Evolutionary conservation across 2,797 vertebrate genomes (phyloP), one percentile per base, ranked within the genome.

Genomic region (Rhadinocentrus ornatus): DNA sequence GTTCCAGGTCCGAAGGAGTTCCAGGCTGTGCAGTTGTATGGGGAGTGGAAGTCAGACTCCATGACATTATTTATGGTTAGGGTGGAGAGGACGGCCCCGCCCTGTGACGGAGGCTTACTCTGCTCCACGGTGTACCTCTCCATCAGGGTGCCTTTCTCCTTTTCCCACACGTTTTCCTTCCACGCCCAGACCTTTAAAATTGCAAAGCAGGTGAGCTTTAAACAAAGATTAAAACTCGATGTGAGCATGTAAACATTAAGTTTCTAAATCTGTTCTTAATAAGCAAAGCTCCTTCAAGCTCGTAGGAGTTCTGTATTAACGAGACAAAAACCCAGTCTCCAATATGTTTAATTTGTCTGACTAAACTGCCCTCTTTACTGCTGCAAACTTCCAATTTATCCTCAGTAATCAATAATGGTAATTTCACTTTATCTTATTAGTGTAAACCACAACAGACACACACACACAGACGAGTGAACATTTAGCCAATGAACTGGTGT

Each of bases 11-110:
- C 97, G 0, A 98, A 99, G 77, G 94, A 92, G 86, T 99, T 99
- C 96, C 97, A 98, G 77, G 97, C 97, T 0, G 97, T 98, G 92
- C 97, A 99, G 94, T 99, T 99, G 92, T 98, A 99, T 2, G 95
- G 96, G 0, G 96, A 97, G 91, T 98, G 96, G 87, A 99, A 99
- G 86, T 99, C 97, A 0, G 95, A 94, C 57, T 99, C 97, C 93
- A 97, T 95, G 22, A 99, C 97, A 0, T 97, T 99, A 92, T 96
- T 97, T 93, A 99, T 99, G 93, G 96, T 97, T 75, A 99, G 93
- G 0, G 96, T 98, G 86, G 97, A 99, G 62, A 97, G 93, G 1
- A 98, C 97, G 0, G 96, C 97, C 0, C 91, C 95, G 20, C 95
- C 96, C 0, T 94, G 95, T 34, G 95, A 93, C 0, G 91, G 94